These are phyloP conservation scores for Dioctria linearis DNA, from an alignment of 2,888 invertebrate genomes.

Conservation along the genomic window DNA sequence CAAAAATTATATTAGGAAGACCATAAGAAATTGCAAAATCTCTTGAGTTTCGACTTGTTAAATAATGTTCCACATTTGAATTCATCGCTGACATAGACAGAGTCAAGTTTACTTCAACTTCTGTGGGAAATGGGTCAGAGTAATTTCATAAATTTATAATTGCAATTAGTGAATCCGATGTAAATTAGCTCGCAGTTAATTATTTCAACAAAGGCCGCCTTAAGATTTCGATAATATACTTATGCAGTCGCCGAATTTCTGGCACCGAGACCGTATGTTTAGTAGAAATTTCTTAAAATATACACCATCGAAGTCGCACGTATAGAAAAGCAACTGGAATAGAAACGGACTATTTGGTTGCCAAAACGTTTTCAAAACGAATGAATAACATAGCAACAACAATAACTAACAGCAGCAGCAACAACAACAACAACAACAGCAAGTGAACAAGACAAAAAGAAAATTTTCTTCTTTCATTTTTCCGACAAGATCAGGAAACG, in stretches of 20 bases:
- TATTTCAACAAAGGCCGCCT: background rate
- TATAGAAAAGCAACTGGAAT: conserved; percentile 37
- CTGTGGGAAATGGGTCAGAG: conserved; percentile 40
- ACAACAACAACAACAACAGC: background rate
- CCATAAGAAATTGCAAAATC: background rate
- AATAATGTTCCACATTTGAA: no score
- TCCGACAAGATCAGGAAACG: background rate
- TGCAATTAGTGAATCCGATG: background rate
- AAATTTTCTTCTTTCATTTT: conserved; percentile 10
- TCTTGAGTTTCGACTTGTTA: no score
- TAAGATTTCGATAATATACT: background rate
- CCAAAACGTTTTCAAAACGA: background rate
- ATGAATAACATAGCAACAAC: background rate
- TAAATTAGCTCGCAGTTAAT: background rate
- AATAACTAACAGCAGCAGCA: background rate
- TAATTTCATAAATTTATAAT: conserved; percentile 19
- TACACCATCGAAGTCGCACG: conserved; percentile 10
- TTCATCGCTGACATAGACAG: background rate
- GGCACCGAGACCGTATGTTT: background rate
- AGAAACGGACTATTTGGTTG: conserved; percentile 36
- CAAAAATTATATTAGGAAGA: background rate
- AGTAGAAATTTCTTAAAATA: conserved; percentile 31
- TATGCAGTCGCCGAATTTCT: background rate
- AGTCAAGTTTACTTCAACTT: background rate
- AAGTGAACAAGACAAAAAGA: conserved; percentile 7